Percentiles rank a stretch among this genome's conserved stretches.
phyloP scores from a whole-genome alignment of 2,888 invertebrate species.

The Trileptium ribeirensis region DNA sequence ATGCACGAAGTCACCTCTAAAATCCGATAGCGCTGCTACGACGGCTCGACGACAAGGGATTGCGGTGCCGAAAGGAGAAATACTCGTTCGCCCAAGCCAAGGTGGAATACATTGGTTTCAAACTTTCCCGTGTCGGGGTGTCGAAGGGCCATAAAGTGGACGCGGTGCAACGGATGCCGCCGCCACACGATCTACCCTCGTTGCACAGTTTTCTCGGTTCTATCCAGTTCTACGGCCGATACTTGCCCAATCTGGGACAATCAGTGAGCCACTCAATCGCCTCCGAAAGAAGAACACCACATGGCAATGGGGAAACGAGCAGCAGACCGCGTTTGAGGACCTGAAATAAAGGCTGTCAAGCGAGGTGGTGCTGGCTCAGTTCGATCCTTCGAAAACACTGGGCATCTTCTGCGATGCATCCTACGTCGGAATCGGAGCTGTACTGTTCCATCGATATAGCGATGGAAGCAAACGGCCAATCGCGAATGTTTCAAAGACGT shows the following conservation, averaged over 20 bases:
- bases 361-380: neutral
- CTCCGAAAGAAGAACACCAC: neutral
- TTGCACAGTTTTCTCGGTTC: neutral
- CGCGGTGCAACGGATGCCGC: constrained; percentile 26
- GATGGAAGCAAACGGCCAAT: constrained; percentile 32
- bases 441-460: constrained; percentile 29
- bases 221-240: neutral
- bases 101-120: constrained; percentile 6
- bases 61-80: constrained; percentile 23
- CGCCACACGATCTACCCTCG: neutral
- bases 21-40: neutral
- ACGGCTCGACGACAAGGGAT: constrained; percentile 13
- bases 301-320: neutral
- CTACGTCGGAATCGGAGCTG: constrained; percentile 16
- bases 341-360: neutral
- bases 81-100: constrained; percentile 14
- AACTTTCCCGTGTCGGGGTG: constrained; percentile 16
- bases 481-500: constrained; percentile 36
- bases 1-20: neutral
- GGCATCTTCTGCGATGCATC: constrained; percentile 15
- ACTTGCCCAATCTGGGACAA: neutral
- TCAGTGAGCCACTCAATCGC: neutral
- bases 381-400: neutral
- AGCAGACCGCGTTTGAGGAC: neutral
- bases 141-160: constrained; percentile 22